Evolutionary conservation across 1,140 invertebrate genomes (phyloP), one percentile per base, ranked within the genome.

Genomic region (Cotesia vestalis): DNA sequence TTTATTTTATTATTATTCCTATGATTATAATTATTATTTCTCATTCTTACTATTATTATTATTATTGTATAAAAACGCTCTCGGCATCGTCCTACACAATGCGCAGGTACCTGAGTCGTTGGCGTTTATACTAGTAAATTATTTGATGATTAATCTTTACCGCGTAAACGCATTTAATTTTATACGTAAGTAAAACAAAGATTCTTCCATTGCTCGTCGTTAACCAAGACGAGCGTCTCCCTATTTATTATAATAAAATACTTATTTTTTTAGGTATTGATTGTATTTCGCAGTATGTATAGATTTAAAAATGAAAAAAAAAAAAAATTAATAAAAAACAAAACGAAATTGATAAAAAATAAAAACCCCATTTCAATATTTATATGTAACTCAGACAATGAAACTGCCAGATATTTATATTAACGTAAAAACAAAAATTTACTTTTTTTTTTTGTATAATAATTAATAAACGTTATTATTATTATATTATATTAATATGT

Each of bases 271-370:
- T 27, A 66, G 52, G 57, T 55, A 34, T 68, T 57, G 27, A 66
- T 51, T 66, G 55, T 35, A 67, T 55, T 67, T 67, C 53, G 17
- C n/a, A 9, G 17, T 55, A 17, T 55, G 12, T 17, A 55, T 67
- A 35, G 40, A 34, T 68, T 34, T 36, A n/a, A 68, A 52, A 17
- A 68, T 53, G 20, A 62, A 34, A 62, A 14, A 27, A 69, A 83
- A 83, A 80, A 84, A 79, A 82, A 75, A 72, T n/a, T n/a, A 83
- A 40, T 8, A 1, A 40, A 40, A 40, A 8, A 55, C 4, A 12
- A n/a, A 55, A 12, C 12, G 5, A 55, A 80, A 81, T 84, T 84
- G 83, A 79, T 80, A 82, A 71, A 59, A 80, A 80, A 64, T 60
- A 55, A 46, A 72, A 38, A 40, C 66, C 34, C 62, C 66, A 64